Conservation (phyloP, 2,888 invertebrate species). For the Pherbina coryleti region DNA sequence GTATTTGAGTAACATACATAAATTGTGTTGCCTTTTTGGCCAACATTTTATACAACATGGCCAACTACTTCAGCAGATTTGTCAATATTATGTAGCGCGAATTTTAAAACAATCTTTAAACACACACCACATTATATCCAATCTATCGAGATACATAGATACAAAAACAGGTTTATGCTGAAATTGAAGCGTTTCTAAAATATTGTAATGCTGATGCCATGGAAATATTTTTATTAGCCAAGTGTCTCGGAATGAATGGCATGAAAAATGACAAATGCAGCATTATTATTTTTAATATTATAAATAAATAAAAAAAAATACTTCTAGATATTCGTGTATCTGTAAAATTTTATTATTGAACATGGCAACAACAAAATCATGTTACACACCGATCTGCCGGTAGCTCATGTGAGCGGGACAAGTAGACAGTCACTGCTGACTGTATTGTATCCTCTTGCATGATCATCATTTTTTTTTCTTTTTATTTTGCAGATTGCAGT, state of each 20-base stretch:
- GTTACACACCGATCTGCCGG: not conserved
- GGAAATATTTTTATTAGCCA: not conserved
- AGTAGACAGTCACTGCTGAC: not conserved
- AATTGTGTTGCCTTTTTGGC: not conserved
- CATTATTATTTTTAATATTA: too few species aligned
- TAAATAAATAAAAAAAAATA: too few species aligned
- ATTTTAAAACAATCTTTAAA: constrained; percentile 23
- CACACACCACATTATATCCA: not conserved
- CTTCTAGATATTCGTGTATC: too few species aligned
- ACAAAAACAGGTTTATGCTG: not conserved
- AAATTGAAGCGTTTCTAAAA: constrained; percentile 3
- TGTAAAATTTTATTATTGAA: too few species aligned
- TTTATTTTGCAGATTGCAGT: not conserved
- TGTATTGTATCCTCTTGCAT: constrained; percentile 14
- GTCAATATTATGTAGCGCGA: constrained; percentile 33
- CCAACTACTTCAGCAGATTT: constrained; percentile 26
- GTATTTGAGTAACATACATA: constrained; percentile 16
- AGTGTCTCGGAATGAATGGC: not conserved
- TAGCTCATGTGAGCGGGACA: not conserved
- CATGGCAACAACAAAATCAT: not conserved
- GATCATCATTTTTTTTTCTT: constrained; percentile 16
- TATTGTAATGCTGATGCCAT: constrained; percentile 8
- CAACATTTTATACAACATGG: constrained; percentile 20
- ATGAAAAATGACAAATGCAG: not conserved
- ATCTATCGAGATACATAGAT: not conserved